phyloP scores from a whole-genome alignment of 2,113 vertebrate genomes.

The Barbus barbus region DNA sequence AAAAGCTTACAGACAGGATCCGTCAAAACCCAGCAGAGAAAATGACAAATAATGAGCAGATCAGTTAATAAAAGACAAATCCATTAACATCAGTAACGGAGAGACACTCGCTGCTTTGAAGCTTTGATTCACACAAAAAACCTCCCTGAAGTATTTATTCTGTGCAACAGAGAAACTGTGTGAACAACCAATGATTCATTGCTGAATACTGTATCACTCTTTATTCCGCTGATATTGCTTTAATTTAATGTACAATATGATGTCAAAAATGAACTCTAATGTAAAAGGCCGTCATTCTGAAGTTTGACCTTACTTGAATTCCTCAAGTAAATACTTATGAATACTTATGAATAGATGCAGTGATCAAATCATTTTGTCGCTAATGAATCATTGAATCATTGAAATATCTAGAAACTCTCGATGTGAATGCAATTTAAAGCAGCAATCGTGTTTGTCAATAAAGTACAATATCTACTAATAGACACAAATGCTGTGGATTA shows the following conservation, averaged over 20 bases:
- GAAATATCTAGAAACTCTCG: not conserved
- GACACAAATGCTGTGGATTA: no score
- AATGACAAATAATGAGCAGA: not conserved
- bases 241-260: not conserved
- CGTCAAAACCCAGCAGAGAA: no score
- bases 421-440: no score
- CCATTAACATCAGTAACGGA: not conserved
- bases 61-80: not conserved
- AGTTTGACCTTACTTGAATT: not conserved
- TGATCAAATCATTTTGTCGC: not conserved
- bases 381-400: not conserved
- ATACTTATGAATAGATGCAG: not conserved
- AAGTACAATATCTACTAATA: no score
- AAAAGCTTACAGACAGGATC: no score
- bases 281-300: not conserved
- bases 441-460: no score
- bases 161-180: conserved; percentile 68
- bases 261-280: not conserved
- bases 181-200: conserved; percentile 89
- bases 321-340: no score
- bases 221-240: not conserved
- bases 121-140: not conserved
- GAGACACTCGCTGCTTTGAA: not conserved
- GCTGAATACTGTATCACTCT: conserved; percentile 78
- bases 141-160: conserved; percentile 32